Percentiles rank a stretch among this genome's conserved stretches.
These are phyloP conservation scores for Eulithis testata DNA, from an alignment of 2,888 invertebrate genomes.

Conservation along the genomic window DNA sequence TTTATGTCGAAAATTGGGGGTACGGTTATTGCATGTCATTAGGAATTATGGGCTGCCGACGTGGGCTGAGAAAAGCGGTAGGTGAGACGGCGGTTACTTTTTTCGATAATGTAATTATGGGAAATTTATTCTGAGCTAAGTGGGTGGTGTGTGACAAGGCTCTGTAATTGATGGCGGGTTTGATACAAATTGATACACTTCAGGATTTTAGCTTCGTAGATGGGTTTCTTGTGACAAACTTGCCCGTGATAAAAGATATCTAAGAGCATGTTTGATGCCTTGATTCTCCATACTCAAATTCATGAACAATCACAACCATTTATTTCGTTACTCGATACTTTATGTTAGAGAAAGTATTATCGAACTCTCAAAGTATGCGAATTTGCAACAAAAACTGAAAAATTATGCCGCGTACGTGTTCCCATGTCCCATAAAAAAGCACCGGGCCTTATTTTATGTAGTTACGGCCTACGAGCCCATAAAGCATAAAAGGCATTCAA, in stretches of 20 bases:
- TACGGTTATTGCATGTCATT: slow-evolving; percentile 85
- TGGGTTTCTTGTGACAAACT: too few relatives aligned
- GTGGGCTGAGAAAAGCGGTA: slow-evolving; percentile 68
- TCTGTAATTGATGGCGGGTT: slow-evolving; percentile 14
- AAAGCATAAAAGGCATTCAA: slow-evolving; percentile 85
- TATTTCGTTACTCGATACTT: slow-evolving; percentile 11
- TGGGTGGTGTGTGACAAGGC: slow-evolving; percentile 42
- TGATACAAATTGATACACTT: not conserved
- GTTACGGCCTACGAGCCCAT: slow-evolving; percentile 76
- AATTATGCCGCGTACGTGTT: slow-evolving; percentile 80
- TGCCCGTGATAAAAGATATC: too few relatives aligned
- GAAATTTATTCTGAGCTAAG: slow-evolving; percentile 76
- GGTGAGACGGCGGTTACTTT: slow-evolving; percentile 68
- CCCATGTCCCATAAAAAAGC: slow-evolving; percentile 77
- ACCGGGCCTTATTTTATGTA: slow-evolving; percentile 81
- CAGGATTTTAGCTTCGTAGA: too few relatives aligned
- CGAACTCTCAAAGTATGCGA: slow-evolving; percentile 35
- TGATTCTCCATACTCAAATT: not conserved
- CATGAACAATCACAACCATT: not conserved
- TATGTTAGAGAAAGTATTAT: slow-evolving; percentile 32
- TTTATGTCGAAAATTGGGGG: slow-evolving; percentile 84
- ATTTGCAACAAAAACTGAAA: slow-evolving; percentile 73
- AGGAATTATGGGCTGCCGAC: slow-evolving; percentile 84
- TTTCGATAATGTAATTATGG: slow-evolving; percentile 83
- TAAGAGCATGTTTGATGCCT: too few relatives aligned